Evolutionary conservation across 2,113 vertebrate genomes (phyloP).

Genomic region (Brevimyrus niger): DNA sequence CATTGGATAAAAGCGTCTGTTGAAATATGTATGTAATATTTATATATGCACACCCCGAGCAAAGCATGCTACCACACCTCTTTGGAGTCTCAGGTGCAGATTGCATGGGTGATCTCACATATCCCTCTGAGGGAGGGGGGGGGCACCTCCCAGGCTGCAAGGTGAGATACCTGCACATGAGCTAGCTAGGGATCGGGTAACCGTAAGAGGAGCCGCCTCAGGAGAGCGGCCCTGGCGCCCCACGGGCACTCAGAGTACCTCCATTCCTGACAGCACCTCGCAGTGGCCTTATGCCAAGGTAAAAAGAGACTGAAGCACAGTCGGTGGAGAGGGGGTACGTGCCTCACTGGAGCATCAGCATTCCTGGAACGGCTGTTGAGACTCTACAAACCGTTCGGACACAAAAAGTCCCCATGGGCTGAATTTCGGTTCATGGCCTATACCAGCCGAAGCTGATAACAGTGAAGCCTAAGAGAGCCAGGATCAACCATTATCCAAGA

Average conservation of each 20-base stretch:
- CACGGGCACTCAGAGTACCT: background rate
- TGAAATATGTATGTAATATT: background rate
- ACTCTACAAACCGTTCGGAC: background rate
- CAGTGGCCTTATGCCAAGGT: background rate
- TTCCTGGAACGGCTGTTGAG: background rate
- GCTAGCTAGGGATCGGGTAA: background rate
- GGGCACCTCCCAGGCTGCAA: background rate
- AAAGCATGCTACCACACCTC: background rate
- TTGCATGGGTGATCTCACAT: background rate
- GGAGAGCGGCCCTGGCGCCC: background rate
- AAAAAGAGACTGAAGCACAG: background rate
- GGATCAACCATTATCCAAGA: background rate
- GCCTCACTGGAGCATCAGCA: background rate
- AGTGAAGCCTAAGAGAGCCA: background rate
- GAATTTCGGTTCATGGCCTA: background rate
- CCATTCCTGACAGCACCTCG: background rate
- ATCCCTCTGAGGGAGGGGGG: background rate
- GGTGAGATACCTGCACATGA: background rate
- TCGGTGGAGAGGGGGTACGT: background rate
- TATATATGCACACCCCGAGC: background rate
- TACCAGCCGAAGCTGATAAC: background rate
- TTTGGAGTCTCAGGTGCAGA: background rate
- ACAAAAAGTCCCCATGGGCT: background rate
- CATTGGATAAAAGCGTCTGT: background rate
- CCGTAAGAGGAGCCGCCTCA: background rate